phyloP scores from a whole-genome alignment of 2,888 invertebrate genomes.

The Apamea epomidion region DNA sequence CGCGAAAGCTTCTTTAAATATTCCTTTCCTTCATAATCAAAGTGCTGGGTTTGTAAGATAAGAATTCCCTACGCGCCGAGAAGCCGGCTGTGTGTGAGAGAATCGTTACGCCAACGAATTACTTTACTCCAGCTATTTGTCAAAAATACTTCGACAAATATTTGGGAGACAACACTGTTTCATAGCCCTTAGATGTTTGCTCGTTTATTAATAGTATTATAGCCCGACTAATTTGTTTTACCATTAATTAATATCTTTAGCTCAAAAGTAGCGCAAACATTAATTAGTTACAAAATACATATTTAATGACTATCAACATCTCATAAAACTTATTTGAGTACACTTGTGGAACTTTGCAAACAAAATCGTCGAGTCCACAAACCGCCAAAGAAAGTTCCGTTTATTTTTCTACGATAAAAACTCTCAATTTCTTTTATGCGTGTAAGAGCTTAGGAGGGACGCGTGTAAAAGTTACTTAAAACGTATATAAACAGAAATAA shows the following conservation, averaged over 20 bases:
- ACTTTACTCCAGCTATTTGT: conserved; percentile 87
- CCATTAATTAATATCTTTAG: conserved; percentile 34
- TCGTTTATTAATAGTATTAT: conserved; percentile 12
- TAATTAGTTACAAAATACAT: conserved; percentile 37
- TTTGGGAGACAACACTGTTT: conserved; percentile 67
- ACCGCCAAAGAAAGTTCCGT: conserved; percentile 32
- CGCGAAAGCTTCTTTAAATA: conserved; percentile 86
- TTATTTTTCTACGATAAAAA: conserved; percentile 53
- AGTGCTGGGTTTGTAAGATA: conserved; percentile 88
- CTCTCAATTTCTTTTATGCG: conserved; percentile 64
- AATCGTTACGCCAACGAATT: conserved; percentile 84
- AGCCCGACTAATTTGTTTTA: conserved; percentile 22
- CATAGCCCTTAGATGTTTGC: conserved; percentile 59
- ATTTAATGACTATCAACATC: conserved; percentile 43
- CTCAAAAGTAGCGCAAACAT: conserved; percentile 6
- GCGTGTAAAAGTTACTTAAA: conserved; percentile 67
- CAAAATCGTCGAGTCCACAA: conserved; percentile 16
- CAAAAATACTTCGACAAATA: conserved; percentile 81
- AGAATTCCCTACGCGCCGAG: conserved; percentile 86
- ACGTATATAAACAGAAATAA: conserved; percentile 78
- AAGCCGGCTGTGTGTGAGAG: conserved; percentile 76
- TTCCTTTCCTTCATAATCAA: conserved; percentile 89
- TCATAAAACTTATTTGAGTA: conserved; percentile 40
- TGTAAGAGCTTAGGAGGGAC: conserved; percentile 62
- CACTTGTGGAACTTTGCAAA: conserved; percentile 21